These are phyloP conservation scores for Helogale parvula DNA, from an alignment of 2,113 vertebrate genomes.

Conservation along the genomic window DNA sequence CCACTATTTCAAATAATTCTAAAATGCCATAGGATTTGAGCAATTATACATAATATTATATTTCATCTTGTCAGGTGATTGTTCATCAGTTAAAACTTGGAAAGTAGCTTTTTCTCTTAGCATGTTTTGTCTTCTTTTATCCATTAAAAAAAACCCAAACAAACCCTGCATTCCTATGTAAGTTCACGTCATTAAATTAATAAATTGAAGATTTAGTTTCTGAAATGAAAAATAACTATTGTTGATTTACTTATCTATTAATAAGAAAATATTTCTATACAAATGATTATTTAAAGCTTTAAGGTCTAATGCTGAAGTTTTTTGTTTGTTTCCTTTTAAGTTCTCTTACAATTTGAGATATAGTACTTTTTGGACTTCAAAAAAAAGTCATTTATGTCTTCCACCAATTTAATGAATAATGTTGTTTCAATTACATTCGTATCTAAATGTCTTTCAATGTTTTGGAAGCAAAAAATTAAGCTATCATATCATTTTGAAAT, in stretches of 20 bases:
- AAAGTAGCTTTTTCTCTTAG: slow-evolving; percentile 80
- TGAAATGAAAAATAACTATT: slow-evolving; percentile 82
- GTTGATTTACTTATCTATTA: slow-evolving; percentile 81
- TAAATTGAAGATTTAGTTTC: slow-evolving; percentile 82
- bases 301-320: slow-evolving; percentile 22
- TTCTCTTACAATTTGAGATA: slow-evolving; percentile 51
- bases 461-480: slow-evolving; percentile 37
- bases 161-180: slow-evolving; percentile 79
- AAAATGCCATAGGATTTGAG: slow-evolving; percentile 84
- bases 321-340: not conserved
- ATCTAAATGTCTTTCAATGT: slow-evolving; percentile 41
- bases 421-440: not conserved
- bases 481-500: not conserved
- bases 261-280: slow-evolving; percentile 58
- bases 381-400: slow-evolving; percentile 25
- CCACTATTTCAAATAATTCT: slow-evolving; percentile 81
- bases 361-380: not conserved
- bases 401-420: not conserved
- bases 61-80: slow-evolving; percentile 73
- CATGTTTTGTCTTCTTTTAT: slow-evolving; percentile 75
- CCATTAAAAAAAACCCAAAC: slow-evolving; percentile 68
- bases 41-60: slow-evolving; percentile 85
- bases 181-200: slow-evolving; percentile 84
- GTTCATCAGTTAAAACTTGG: slow-evolving; percentile 83
- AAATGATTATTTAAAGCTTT: slow-evolving; percentile 33